Base-by-base conservation (phyloP, 2,888 invertebrate genomes). In the Eudasyphora cyanicolor region DNA sequence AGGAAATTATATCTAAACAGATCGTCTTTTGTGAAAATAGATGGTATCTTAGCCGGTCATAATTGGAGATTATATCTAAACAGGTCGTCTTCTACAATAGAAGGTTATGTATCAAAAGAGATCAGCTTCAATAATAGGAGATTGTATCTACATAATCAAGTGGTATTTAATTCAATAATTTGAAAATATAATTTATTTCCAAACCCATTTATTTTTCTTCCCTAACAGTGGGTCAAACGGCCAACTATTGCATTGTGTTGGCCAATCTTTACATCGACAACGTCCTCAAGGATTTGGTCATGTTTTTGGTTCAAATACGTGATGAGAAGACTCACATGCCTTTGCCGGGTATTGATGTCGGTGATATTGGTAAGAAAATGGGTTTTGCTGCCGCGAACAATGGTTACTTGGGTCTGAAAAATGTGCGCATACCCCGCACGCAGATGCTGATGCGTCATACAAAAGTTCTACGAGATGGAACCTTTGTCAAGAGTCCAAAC, bases 371-470 rank as follows among this genome's bases (percentile, higher is more conserved):
- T 7, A 96, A 96, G 79, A 98, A 98, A 91, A 93, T 99, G 86
- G 98, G 97, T 76, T 97, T 98, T 95, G 96, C 97, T 87, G 95
- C 95, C 1, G 95, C 96, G 35, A 98, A 99, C 91, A 98, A 99
- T 91, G 98, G 98, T 0, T 99, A 96, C 92, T 93, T 99, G 19
- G 96, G 96, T 4, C 95, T 99, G 87, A 95, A 97, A 79, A 93
- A 97, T 86, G 95, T 97, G 14, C 94, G 98, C 88, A 96, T 98
- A 91, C 98, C 98, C 0, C 93, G 98, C 83, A 95, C 94, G 8
- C 93, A 97, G 86, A 96, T 99, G 97, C 92, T 98, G 35, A 98
- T 98, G 98, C 97, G 96, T 92, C 96, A 98, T 92, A 95, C 96
- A 12, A 94, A 97, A 93, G 97, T 98, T 86, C 96, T 97, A 93